Conservation (phyloP, 2,888 invertebrate species). For the Strigamia maritima region DNA sequence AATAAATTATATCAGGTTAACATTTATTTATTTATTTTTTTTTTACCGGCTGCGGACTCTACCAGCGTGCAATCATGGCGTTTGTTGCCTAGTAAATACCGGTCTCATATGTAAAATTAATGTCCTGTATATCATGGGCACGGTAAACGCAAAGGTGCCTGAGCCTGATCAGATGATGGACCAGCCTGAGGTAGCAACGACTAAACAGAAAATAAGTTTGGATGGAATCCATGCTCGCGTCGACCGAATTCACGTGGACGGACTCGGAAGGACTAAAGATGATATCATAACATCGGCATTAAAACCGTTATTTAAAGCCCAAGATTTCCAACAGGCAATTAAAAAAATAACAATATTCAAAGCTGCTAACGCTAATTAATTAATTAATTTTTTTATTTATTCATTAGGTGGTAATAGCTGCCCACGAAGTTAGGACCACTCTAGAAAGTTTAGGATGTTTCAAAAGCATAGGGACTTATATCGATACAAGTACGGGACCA, state of each 20-base stretch:
- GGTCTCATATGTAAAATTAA: neutral
- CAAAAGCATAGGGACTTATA: constrained; percentile 75
- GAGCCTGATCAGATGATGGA: neutral
- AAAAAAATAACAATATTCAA: neutral
- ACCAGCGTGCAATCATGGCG: neutral
- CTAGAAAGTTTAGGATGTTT: constrained; percentile 85
- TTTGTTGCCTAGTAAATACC: neutral
- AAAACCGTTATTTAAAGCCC: constrained; percentile 74
- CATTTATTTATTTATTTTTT: too few relatives aligned
- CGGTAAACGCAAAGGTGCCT: constrained; percentile 42
- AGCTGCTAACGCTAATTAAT: too few relatives aligned
- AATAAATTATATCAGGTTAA: too few relatives aligned
- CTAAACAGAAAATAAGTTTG: constrained; percentile 25
- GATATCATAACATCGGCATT: constrained; percentile 79
- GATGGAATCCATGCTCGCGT: constrained; percentile 65
- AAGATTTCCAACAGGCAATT: constrained; percentile 78
- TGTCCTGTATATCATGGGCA: constrained; percentile 39
- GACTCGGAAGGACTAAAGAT: constrained; percentile 79
- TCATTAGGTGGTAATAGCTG: constrained; percentile 53
- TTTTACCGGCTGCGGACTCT: neutral
- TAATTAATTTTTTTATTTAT: neutral
- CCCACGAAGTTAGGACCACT: constrained; percentile 65
- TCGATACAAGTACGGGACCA: constrained; percentile 68
- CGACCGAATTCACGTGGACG: constrained; percentile 79
- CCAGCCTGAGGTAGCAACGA: neutral